Base-by-base conservation (phyloP, 2,113 vertebrate species). In the Cheilinus undulatus region DNA sequence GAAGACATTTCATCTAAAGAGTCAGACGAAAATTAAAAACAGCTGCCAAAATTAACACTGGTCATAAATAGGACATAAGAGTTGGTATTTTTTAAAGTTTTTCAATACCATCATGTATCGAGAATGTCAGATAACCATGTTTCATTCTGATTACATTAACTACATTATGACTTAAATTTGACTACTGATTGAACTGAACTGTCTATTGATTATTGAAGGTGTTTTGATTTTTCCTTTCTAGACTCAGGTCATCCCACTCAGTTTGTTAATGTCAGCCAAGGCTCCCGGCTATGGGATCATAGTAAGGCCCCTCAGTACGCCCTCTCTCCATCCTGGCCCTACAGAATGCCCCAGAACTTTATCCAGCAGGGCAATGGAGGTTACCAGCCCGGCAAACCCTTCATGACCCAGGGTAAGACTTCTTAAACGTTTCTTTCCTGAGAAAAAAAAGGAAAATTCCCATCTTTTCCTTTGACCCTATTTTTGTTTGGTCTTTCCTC, bases 331-430 rank as follows among this genome's bases (percentile, higher is more conserved):
- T 95, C 97, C 83, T 99, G 96, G 97, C 94, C 96, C 90, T 98
- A 96, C 90, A 93, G 93, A 90, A 93, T 99, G 95, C 96, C 96
- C 83, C 96, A 97, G 87, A 95, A 94, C 91, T 98, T 95, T 93
- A 88, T 99, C 92, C 97, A 97, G 91, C 96, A 95, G 94, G 96
- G 95, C 90, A 96, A 94, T 80, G 91, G 94, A 75, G 93, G 95
- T 90, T 97, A 93, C 83, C 96, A 95, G 91, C 93, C 95, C 67
- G 95, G 93, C 85, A 98, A 98, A 93, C 91, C 95, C 88, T 96
- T 96, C 91, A 93, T 95, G 90, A 92, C 94, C 88, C 95, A 95
- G 95, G 96, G 97, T 98, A 92, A 65, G 86, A 65, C 24, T 3
- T 8, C 13, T 23, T 2, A 0, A 10, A 26, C 20, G 28, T 22